Evolutionary conservation across 2,888 invertebrate species (phyloP).

Genomic region (Esperia sulphurella): DNA sequence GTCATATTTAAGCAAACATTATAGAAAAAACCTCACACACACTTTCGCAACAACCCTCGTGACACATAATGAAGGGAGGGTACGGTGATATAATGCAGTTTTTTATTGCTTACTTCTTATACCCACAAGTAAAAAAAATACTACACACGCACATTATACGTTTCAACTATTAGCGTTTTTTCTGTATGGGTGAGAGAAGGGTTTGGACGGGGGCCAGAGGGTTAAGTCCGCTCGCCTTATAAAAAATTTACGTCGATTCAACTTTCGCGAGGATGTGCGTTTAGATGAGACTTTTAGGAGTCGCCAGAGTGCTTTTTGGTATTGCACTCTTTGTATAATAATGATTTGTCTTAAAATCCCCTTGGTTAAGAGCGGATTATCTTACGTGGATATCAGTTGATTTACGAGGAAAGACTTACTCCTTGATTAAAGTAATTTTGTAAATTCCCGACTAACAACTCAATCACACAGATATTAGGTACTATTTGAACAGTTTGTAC

Average conservation of each 20-base stretch:
- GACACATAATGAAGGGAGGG: constrained; percentile 72
- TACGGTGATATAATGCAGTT: constrained; percentile 77
- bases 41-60: constrained; percentile 49
- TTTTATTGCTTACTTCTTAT: constrained; percentile 76
- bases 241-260: constrained; percentile 68
- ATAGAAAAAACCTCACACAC: constrained; percentile 44
- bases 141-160: constrained; percentile 66
- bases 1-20: constrained; percentile 11
- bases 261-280: constrained; percentile 53
- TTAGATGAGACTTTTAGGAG: constrained; percentile 43
- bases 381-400: no score
- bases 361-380: no score
- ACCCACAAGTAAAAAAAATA: constrained; percentile 73
- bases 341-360: no score
- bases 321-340: constrained; percentile 14
- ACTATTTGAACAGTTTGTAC: no score
- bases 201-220: constrained; percentile 60
- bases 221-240: constrained; percentile 58
- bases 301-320: constrained; percentile 36
- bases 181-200: constrained; percentile 63
- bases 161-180: constrained; percentile 75
- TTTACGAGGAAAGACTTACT: no score
- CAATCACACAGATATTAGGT: no score
- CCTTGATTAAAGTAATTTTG: no score
- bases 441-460: no score